phyloP scores from a whole-genome alignment of 2,113 vertebrate genomes.

The Indicator indicator region DNA sequence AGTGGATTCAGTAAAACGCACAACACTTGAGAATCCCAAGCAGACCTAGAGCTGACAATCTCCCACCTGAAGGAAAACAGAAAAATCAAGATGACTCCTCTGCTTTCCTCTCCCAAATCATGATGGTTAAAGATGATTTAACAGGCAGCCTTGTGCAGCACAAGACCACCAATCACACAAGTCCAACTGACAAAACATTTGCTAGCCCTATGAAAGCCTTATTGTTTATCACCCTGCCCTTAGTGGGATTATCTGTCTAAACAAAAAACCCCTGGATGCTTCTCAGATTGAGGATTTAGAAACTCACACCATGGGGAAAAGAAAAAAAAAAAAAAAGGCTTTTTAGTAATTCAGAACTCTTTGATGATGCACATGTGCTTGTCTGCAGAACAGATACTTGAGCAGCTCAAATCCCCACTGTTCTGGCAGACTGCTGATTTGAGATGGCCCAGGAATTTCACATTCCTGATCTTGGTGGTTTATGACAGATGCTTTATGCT shows the following conservation, averaged over 20 bases:
- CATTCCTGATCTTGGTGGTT: constrained; percentile 29
- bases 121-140: neutral
- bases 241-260: neutral
- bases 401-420: neutral
- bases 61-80: neutral
- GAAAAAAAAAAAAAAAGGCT: neutral
- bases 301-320: neutral
- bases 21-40: neutral
- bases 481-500: constrained; percentile 18
- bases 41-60: neutral
- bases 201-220: neutral
- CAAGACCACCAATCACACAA: neutral
- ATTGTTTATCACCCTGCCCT: constrained; percentile 1
- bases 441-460: constrained; percentile 53
- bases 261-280: neutral
- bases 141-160: neutral
- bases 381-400: neutral
- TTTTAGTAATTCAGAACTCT: neutral
- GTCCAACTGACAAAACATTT: neutral
- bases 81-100: neutral
- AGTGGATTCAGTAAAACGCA: fast-evolving
- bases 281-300: constrained; percentile 13
- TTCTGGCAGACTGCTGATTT: neutral
- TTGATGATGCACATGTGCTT: constrained; percentile 24
- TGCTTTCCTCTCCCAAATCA: neutral